These are phyloP conservation scores for Scartelaos histophorus DNA, from an alignment of 2,113 vertebrate genomes.

Conservation along the genomic window DNA sequence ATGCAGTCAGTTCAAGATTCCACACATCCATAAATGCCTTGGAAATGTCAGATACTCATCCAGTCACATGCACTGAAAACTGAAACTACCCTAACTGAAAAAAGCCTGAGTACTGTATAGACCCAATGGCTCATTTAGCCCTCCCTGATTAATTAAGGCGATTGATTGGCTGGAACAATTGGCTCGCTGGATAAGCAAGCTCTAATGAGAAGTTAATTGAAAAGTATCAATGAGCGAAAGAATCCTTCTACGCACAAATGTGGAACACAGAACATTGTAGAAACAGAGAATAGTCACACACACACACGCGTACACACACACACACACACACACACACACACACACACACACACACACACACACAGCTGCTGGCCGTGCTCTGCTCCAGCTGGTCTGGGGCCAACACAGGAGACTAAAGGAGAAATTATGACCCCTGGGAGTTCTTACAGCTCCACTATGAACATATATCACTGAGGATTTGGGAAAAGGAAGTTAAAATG, in stretches of 20 bases:
- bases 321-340: no score
- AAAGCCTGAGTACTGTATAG: slow-evolving; percentile 23
- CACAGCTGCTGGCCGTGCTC: background rate
- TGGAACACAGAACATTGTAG: slow-evolving; percentile 14
- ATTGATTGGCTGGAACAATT: slow-evolving; percentile 72
- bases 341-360: no score
- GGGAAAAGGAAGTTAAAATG: slow-evolving; percentile 24
- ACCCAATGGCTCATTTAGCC: slow-evolving; percentile 49
- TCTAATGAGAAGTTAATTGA: slow-evolving; percentile 69
- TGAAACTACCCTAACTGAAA: slow-evolving; percentile 11
- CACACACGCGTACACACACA: no score
- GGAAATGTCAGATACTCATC: background rate
- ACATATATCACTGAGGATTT: slow-evolving; percentile 18
- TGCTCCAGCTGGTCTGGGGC: slow-evolving; percentile 21
- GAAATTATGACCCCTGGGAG: slow-evolving; percentile 34
- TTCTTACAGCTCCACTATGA: slow-evolving; percentile 22
- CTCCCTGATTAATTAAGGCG: slow-evolving; percentile 55
- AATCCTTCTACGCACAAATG: slow-evolving; percentile 22
- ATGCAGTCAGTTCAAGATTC: background rate
- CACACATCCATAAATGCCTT: background rate
- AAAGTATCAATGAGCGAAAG: slow-evolving; percentile 60
- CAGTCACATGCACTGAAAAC: background rate
- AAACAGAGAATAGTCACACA: slow-evolving; percentile 2
- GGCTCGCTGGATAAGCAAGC: slow-evolving; percentile 45
- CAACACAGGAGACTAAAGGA: slow-evolving; percentile 6